Evolutionary conservation across 2,113 vertebrate genomes (phyloP).

Genomic region (Fregata magnificens): DNA sequence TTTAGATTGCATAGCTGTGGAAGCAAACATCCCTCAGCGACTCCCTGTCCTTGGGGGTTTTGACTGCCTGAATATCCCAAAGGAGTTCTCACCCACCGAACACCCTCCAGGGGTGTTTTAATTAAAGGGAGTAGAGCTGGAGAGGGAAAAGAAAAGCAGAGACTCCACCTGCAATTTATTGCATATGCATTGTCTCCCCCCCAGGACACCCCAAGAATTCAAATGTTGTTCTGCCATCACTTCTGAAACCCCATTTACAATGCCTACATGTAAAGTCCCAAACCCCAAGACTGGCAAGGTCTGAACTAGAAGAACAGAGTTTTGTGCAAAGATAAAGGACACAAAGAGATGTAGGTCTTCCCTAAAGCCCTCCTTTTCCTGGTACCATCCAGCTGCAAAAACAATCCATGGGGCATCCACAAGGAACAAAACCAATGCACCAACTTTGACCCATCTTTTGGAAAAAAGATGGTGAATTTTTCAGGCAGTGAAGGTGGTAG

Average conservation of each 20-base stretch:
- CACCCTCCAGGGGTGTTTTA: conserved; percentile 17
- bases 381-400: neutral
- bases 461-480: neutral
- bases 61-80: neutral
- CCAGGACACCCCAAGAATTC: neutral
- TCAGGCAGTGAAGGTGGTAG: neutral
- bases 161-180: neutral
- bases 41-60: conserved; percentile 8
- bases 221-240: neutral
- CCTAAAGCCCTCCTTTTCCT: neutral
- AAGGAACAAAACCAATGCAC: neutral
- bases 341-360: neutral
- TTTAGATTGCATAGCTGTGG: neutral
- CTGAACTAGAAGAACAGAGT: neutral
- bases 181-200: neutral
- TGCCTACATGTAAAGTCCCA: neutral
- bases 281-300: neutral
- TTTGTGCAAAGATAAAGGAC: neutral
- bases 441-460: neutral
- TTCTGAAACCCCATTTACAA: conserved; percentile 13
- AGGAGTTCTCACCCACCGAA: neutral
- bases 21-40: neutral
- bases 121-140: conserved; percentile 10
- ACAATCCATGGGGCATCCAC: neutral
- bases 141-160: neutral